Base-by-base conservation (phyloP, 2,113 vertebrate genomes). In the Hippocampus mohnikei region DNA sequence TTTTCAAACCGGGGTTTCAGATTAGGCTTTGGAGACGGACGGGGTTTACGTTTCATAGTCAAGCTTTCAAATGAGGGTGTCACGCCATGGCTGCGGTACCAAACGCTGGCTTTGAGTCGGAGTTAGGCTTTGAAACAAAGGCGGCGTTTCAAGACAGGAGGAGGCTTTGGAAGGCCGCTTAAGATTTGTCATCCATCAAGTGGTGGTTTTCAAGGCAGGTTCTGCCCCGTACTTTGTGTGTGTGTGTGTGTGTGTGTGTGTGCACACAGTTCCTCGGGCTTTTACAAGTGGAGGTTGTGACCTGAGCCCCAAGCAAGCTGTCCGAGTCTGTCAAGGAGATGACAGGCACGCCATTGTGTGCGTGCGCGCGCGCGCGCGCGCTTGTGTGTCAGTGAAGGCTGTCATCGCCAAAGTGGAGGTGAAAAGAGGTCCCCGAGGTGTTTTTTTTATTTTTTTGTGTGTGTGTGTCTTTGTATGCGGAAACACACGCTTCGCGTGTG, bases 401-500 rank as follows among this genome's bases (percentile, higher is more conserved):
- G 88, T 88, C 86, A 86, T 71, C 56, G 67, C 59, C 82, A 80
- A 84, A 80, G 81, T 80, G 68, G 75, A 85, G 83, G 83, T 84
- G 81, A 83, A 23, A 58, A 76, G 75, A 84, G 76, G 81, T 84
- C 86, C 75, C 82, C 42, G 72, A 55, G 69, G 87, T 76, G 73
- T 74, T 11, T 25, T 53, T 21, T 53, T 15, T 50, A 1, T 48
- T 75, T 48, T 33, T 66, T 69, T 71, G 62, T 80, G 58, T 76
- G 16, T 75, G 8, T 60, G 52, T 72, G 56, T 42, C 42, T n/a
- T 6, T 42, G 10, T 42, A 11, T 42, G 41, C 11, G 29, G 33
- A 37, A 37, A 37, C 33, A 37, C 33, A 37, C 33, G 33, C 0
- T 59, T 33, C 71, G 73, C 58, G 70, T 63, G 41, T 23, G 42